Evolutionary conservation across 2,797 vertebrate genomes (phyloP), one percentile per base, ranked within the genome.

Genomic region (Paratrypauchen microcephalus): DNA sequence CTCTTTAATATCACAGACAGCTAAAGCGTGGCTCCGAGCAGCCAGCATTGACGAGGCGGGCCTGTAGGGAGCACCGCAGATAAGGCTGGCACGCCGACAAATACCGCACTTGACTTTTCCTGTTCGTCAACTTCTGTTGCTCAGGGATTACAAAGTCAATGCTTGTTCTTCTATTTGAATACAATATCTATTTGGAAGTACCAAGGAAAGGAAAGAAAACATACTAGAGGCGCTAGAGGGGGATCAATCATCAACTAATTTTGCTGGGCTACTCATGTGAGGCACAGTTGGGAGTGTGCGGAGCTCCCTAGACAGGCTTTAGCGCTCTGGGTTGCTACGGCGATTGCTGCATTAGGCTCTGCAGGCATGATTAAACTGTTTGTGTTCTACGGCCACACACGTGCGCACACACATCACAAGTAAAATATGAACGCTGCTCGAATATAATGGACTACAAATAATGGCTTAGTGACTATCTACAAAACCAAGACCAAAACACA

Each of bases 141-240:
- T 89, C 86, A 55, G 93, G 94, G 95, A 94, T 93, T 95, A 92
- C 69, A 86, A 89, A 94, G 92, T 94, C 95, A 92, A 89, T 91
- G 91, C 83, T 78, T 83, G 90, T 71, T 86, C 90, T 93, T 93
- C 82, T 87, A 91, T 95, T 95, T 94, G 93, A 95, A 95, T 95
- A 91, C 78, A 92, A 89, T 89, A 91, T 92, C 85, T 92, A 87
- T 94, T 94, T 91, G 89, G 86, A 79, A 78, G 76, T 78, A 75
- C 73, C 70, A 76, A 68, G 3, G 13, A 23, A n/a, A 32, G 19
- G 73, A 78, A 47, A 70, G 79, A 83, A 75, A 87, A 70, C 73
- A 81, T 84, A 76, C 74, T 73, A 86, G 76, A 92, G 91, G 90
- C 91, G 75, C 72, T 76, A 83, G 78, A 83, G 77, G 76, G 81